Conservation (phyloP, 2,113 vertebrate species). For the Nematolebias whitei region DNA sequence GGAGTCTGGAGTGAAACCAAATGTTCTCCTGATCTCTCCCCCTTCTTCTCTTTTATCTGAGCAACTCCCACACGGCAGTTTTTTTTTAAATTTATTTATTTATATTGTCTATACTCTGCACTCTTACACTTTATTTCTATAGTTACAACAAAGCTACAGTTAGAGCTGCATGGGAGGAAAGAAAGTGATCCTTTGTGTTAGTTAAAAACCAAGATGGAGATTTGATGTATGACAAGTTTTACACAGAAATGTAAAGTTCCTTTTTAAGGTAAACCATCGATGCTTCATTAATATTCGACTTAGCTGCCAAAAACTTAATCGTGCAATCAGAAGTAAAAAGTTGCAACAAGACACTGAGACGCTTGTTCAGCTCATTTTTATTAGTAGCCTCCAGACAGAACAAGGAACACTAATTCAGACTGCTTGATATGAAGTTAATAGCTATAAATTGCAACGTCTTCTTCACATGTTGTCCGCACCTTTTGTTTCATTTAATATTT, state of each 20-base stretch:
- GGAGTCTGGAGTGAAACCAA: conserved; percentile 16
- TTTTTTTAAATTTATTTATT: neutral
- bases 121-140: neutral
- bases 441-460: no score
- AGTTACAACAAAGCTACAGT: neutral
- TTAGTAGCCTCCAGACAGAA: conserved; percentile 24
- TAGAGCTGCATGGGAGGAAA: no score
- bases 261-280: no score
- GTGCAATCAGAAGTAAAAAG: conserved; percentile 17
- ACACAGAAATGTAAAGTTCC: conserved; percentile 4
- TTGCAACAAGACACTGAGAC: conserved; percentile 14
- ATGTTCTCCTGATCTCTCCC: neutral
- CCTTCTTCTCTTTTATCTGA: neutral
- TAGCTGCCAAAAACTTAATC: conserved; percentile 25
- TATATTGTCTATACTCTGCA: neutral
- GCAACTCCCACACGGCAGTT: neutral
- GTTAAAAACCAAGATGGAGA: neutral
- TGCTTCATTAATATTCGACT: conserved; percentile 35
- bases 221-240: neutral
- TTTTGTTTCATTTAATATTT: no score
- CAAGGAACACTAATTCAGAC: conserved; percentile 15
- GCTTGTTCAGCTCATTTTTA: conserved; percentile 23
- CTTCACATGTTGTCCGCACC: neutral
- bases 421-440: conserved; percentile 6
- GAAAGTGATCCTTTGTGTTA: neutral